Evolutionary conservation across 2,797 vertebrate species (phyloP).

Genomic region (Helostoma temminkii): DNA sequence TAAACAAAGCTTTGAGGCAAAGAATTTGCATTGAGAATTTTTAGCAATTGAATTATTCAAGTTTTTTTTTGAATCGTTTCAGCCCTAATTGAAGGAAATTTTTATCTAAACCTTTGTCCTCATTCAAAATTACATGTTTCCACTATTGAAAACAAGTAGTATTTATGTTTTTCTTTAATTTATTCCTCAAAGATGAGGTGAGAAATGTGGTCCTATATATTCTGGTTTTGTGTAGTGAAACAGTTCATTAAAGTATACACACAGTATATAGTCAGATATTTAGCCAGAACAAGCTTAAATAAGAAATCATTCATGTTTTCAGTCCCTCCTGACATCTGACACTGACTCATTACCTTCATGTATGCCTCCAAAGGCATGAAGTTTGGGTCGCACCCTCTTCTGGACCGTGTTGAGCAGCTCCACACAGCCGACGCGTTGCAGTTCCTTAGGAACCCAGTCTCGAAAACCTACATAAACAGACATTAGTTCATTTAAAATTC

Average conservation of each 20-base stretch:
- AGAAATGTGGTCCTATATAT: too few relatives aligned
- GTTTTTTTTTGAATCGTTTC: too few relatives aligned
- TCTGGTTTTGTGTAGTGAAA: neutral
- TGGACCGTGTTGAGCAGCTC: conserved; percentile 98
- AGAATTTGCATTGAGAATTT: too few relatives aligned
- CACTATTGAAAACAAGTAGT: neutral
- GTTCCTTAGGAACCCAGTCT: conserved; percentile 98
- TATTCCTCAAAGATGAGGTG: neutral
- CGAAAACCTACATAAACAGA: conserved; percentile 86
- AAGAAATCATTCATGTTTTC: too few relatives aligned
- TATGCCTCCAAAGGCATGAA: conserved; percentile 96
- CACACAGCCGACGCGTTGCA: conserved; percentile 96
- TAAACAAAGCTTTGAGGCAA: too few relatives aligned
- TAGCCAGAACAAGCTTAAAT: too few relatives aligned
- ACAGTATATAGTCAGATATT: too few relatives aligned
- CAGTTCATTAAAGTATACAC: neutral
- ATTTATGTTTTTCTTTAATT: neutral
- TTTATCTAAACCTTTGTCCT: neutral
- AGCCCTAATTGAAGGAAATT: too few relatives aligned
- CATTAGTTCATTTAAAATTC: neutral
- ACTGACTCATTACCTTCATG: conserved; percentile 90
- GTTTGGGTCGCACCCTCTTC: conserved; percentile 94
- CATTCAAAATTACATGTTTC: neutral
- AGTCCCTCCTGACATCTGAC: neutral
- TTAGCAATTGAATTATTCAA: too few relatives aligned